Percentiles rank a stretch among this genome's conserved stretches.
phyloP scores from a whole-genome alignment of 2,113 vertebrate species.

The Tylochromis polylepis region DNA sequence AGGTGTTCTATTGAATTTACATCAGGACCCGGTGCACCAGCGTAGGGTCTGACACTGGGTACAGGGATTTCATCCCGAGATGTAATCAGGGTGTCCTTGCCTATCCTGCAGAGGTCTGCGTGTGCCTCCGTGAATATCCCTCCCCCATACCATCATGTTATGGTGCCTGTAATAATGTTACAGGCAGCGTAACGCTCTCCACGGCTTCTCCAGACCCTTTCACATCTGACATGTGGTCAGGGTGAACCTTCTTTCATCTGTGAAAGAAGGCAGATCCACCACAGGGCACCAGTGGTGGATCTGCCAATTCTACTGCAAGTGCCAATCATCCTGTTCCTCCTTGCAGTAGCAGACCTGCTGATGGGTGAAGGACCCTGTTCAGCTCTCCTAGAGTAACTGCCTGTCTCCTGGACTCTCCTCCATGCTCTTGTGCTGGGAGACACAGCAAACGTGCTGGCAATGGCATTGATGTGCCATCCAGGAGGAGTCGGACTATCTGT shows the following conservation, averaged over 20 bases:
- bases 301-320: accelerated
- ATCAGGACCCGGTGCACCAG: not conserved
- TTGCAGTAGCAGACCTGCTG: not conserved
- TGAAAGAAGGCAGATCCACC: not conserved
- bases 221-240: not conserved
- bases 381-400: not conserved
- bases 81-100: not conserved
- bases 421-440: not conserved
- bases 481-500: no score
- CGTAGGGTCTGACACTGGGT: not conserved
- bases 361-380: not conserved
- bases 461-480: not conserved
- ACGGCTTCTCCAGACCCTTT: not conserved
- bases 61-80: not conserved
- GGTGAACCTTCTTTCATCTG: not conserved
- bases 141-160: not conserved
- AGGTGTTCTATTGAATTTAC: not conserved
- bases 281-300: not conserved
- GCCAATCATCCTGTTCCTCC: not conserved
- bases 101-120: not conserved
- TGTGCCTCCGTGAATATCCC: not conserved
- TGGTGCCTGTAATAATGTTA: not conserved
- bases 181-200: not conserved
- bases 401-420: not conserved
- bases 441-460: not conserved